Evolutionary conservation across 2,113 vertebrate species (phyloP), one percentile per base, ranked within the genome.

Genomic region (Sinocyclocheilus rhinocerous): DNA sequence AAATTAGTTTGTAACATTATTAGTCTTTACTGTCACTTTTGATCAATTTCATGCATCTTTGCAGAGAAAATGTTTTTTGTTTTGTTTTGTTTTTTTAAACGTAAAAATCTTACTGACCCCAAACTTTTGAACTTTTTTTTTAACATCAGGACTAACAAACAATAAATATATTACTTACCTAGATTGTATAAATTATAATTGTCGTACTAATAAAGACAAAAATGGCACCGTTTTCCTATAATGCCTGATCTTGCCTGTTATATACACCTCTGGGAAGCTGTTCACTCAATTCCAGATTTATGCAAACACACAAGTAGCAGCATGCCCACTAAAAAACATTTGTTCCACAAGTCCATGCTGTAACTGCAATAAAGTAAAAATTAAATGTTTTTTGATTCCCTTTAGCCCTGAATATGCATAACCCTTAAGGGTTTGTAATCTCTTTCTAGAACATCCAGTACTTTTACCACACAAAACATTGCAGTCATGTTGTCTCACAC

Each of bases 361-460:
- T 39, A 72, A 12, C 8, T 70, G 36, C 9, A 42, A 18, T 42
- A 42, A 72, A 72, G 18, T 39, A 72, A 22, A 18, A 39, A 18
- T 22, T 9, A 72, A 7, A 9, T 69, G 36, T 72, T 18, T 8
- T 72, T 72, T 72, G 1, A 72, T 72, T 73, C 70, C 39, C 20
- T 73, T 73, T 73, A 73, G 29, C 39, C 39, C 4, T 42, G 39
- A 73, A 73, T 45, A 73, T 73, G 20, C 39, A 73, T 45, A 73
- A n/a, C 20, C 42, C 36, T 42, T 42, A 42, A 42, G 20, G 20
- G 20, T 1, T 22, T n/a, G 20, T n/a, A 45, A 45, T 73, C 36
- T n/a, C n/a, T 73, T 73, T 73, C 4, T n/a, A 73, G 39, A 73
- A 73, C 70, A 73, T n/a, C 39, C 20, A n/a, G 39, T 45, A 39